Percentiles rank a stretch among this genome's conserved stretches.
phyloP scores from a whole-genome alignment of 2,113 vertebrate genomes.

The Hylia prasina region DNA sequence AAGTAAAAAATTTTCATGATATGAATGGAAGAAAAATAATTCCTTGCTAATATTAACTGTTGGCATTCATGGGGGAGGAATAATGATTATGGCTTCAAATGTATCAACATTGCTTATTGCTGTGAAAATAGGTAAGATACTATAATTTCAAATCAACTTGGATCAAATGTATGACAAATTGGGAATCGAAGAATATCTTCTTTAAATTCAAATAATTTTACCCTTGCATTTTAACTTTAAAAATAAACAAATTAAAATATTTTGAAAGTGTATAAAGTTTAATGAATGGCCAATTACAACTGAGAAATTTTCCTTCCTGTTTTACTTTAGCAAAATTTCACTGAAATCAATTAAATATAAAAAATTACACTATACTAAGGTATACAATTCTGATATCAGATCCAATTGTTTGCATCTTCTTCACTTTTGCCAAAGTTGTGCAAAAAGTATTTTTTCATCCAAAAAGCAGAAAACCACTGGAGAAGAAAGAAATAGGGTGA shows the following conservation, averaged over 20 bases:
- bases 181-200: not conserved
- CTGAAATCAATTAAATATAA: not conserved
- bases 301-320: not conserved
- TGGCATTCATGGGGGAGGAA: fast-evolving
- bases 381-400: not conserved
- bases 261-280: not conserved
- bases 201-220: not conserved
- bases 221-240: not conserved
- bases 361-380: not conserved
- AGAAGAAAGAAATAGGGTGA: not conserved
- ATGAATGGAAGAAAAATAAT: not conserved
- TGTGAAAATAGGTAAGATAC: not conserved
- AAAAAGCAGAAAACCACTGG: not conserved
- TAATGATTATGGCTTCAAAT: not conserved
- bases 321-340: not conserved
- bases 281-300: not conserved
- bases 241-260: not conserved
- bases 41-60: not conserved
- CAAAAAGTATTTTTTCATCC: not conserved
- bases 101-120: not conserved
- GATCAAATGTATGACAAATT: not conserved
- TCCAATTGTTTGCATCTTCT: not conserved
- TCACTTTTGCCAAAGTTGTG: not conserved
- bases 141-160: not conserved
- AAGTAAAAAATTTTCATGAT: not conserved